These are phyloP conservation scores for Pentalonia nigronervosa DNA, from an alignment of 1,140 invertebrate species.

Conservation along the genomic window DNA sequence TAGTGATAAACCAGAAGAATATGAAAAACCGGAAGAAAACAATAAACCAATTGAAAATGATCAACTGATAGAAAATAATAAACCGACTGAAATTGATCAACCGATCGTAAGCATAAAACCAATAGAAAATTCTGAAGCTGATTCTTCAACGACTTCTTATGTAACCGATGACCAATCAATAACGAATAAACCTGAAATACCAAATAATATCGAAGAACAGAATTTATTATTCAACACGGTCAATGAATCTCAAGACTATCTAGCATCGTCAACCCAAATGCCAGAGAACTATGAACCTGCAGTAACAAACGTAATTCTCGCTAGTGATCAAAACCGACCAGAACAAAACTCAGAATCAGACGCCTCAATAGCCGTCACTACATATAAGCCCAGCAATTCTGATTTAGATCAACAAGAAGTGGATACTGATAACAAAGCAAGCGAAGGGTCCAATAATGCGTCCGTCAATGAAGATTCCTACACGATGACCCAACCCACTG, in stretches of 20 bases:
- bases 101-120: background rate
- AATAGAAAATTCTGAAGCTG: background rate
- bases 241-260: conserved; percentile 24
- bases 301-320: background rate
- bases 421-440: background rate
- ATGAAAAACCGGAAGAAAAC: background rate
- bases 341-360: background rate
- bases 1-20: background rate
- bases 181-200: background rate
- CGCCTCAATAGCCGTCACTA: background rate
- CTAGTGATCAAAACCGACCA: background rate
- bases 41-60: background rate
- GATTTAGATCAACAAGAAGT: background rate
- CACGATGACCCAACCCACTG: too few relatives aligned
- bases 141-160: background rate
- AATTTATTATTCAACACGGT: background rate
- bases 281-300: background rate
- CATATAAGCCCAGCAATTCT: background rate
- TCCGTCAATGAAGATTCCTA: background rate
- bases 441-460: background rate
- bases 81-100: background rate
- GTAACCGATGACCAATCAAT: background rate
- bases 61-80: background rate
- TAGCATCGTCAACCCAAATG: background rate
- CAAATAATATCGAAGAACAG: background rate